phyloP scores from a whole-genome alignment of 2,888 invertebrate species.

The Theodoxus fluviatilis region DNA sequence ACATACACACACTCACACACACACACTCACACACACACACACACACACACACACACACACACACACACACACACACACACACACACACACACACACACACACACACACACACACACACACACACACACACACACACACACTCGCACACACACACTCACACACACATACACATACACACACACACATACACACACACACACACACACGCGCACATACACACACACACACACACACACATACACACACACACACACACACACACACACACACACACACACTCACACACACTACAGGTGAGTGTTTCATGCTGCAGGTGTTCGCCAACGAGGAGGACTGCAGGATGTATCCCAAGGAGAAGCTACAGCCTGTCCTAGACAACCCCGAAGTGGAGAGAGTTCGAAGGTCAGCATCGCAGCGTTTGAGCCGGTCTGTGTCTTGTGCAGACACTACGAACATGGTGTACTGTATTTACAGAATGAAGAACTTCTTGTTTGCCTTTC shows the following conservation, averaged over 20 bases:
- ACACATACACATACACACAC: not conserved
- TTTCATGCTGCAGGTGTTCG: constrained; percentile 18
- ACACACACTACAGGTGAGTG: not conserved
- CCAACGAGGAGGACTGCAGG: constrained; percentile 20
- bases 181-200: not conserved
- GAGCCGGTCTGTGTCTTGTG: too few relatives aligned
- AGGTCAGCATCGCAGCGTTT: not conserved
- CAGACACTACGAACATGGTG: too few relatives aligned
- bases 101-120: not conserved
- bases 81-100: constrained; percentile 25
- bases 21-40: constrained; percentile 22
- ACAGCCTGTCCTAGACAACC: not conserved
- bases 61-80: constrained; percentile 10
- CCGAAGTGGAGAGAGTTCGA: constrained; percentile 21
- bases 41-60: constrained; percentile 20
- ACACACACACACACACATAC: not conserved
- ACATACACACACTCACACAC: constrained; percentile 17
- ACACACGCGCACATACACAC: not conserved
- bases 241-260: not conserved
- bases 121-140: not conserved
- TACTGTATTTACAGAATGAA: too few relatives aligned
- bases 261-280: not conserved
- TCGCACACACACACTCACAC: not conserved
- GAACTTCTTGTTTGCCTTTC: too few relatives aligned
- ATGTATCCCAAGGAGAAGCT: not conserved